Conservation (phyloP, 2,113 vertebrate genomes). For the Protobothrops flavoviridis region DNA sequence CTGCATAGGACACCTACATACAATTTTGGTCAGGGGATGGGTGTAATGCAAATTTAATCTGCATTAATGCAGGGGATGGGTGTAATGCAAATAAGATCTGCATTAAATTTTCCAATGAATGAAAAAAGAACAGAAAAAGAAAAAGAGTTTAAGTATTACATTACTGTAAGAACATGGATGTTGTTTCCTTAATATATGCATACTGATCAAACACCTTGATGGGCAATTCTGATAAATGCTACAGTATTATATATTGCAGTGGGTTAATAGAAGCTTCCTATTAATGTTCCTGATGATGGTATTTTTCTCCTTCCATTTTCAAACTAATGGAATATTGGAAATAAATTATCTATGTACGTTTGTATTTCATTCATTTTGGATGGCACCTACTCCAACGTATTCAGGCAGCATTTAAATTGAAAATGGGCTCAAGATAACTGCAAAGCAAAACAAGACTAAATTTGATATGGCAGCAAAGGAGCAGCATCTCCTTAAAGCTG, state of each 20-base stretch:
- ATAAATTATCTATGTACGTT: background rate
- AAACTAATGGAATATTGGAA: background rate
- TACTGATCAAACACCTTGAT: background rate
- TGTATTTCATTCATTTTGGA: background rate
- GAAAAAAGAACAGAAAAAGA: background rate
- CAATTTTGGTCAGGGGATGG: background rate
- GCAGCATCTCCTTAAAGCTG: background rate
- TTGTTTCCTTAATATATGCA: background rate
- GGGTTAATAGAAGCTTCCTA: background rate
- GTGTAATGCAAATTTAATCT: background rate
- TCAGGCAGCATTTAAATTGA: background rate
- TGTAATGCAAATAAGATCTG: background rate
- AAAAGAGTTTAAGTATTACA: background rate
- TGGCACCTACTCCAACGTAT: background rate
- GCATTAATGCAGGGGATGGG: background rate
- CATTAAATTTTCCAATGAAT: background rate
- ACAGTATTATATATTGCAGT: background rate
- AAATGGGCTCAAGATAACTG: background rate
- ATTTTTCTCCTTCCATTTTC: background rate
- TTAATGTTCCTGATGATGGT: background rate
- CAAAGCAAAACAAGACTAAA: background rate
- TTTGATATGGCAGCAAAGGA: background rate
- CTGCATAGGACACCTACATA: background rate
- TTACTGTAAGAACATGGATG: background rate
- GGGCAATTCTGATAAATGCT: background rate